Base-by-base conservation (phyloP, 2,113 vertebrate species). In the Prionailurus viverrinus region DNA sequence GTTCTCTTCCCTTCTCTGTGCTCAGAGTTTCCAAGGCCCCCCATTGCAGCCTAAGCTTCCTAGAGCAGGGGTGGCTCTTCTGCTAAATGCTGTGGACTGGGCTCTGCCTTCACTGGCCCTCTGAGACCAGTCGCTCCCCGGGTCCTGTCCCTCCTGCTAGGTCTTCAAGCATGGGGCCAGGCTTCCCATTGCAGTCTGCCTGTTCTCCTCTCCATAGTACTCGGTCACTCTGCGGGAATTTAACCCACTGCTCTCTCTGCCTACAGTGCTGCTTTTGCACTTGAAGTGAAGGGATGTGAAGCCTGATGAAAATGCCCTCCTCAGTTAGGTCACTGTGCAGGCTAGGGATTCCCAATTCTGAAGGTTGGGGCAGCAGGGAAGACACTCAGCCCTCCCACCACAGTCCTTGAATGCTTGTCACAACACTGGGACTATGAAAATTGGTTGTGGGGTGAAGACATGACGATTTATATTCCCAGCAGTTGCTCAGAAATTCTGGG, bases 401-500 rank as follows among this genome's bases (percentile, higher is more conserved):
- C 11, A 4, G 63, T 51, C 51, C 61, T 65, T 58, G 78, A 27
- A 16, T 66, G 14, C 76, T 48, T 8, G 29, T 78, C 61, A 68
- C 27, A 91, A 48, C 18, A 36, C 7, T 15, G 27, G 27, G 85
- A 29, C 45, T 65, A 31, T 79, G 63, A 41, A 93, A 88, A 76
- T 36, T 27, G 33, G 41, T 45, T 53, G 18, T 74, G 39, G 21
- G 58, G 14, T 87, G 36, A 45, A 97, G 84, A 74, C 27, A 10
- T 9, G 2, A 87, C 48, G 76, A 80, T 96, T 66, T 53, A 18
- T 87, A 55, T 39, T 16, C 7, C 33, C 76, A 71, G 16, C 25
- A 96, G 41, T 74, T 79, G 45, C 71, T 74, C 39, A 82, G 93
- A 86, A 89, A 90, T 94, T 92, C 79, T 92, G 79, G 79, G n/a